Evolutionary conservation across 1,140 invertebrate genomes (phyloP).

Genomic region (Sycophila sp.): DNA sequence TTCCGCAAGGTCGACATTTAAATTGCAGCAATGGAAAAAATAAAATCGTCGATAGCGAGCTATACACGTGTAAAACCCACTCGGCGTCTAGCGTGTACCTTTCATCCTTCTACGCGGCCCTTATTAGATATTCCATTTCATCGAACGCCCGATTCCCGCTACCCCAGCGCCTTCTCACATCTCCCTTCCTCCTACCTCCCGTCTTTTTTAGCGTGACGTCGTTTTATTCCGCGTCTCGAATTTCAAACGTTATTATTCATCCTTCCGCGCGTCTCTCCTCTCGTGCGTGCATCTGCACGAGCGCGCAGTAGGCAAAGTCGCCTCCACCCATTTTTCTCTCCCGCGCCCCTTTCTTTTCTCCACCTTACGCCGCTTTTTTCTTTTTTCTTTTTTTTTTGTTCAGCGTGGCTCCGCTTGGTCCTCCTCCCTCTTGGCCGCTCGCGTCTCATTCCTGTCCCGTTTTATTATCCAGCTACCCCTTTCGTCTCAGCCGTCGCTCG

Average conservation of each 20-base stretch:
- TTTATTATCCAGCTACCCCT: conserved; percentile 32
- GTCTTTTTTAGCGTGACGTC: conserved; percentile 48
- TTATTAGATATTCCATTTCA: conserved; percentile 66
- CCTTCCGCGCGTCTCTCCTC: not conserved
- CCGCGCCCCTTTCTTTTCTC: not conserved
- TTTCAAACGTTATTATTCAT: conserved; percentile 54
- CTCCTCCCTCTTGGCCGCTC: not conserved
- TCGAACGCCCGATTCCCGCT: conserved; percentile 57
- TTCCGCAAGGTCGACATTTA: no score
- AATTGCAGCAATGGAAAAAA: no score
- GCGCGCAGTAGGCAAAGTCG: not conserved
- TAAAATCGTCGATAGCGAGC: no score
- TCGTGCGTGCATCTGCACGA: not conserved
- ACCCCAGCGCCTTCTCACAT: no score
- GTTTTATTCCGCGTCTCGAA: conserved; percentile 62
- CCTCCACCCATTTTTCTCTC: not conserved
- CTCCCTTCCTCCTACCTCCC: no score
- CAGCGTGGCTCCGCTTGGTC: conserved; percentile 42
- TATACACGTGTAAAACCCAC: not conserved
- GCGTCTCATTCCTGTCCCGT: conserved; percentile 4
- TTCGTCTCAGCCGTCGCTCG: no score
- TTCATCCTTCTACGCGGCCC: conserved; percentile 37
- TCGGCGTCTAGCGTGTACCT: conserved; percentile 53
- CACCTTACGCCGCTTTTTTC: conserved; percentile 19
- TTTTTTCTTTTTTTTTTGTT: conserved; percentile 39